phyloP scores from a whole-genome alignment of 2,113 vertebrate species.

The Bambusicola thoracicus region DNA sequence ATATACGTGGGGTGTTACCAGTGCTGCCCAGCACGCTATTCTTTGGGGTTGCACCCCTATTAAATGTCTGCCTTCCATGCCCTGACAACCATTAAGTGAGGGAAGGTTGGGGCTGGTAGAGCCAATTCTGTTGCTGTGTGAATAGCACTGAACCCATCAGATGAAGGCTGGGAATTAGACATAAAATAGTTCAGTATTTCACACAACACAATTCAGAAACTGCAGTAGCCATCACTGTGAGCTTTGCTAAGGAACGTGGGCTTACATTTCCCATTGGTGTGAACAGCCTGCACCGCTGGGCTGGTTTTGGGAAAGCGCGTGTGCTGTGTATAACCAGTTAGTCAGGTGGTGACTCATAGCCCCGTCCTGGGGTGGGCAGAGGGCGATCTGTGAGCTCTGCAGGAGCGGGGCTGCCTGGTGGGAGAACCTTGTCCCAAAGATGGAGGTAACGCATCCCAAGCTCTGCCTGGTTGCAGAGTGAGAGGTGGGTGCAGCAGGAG shows the following conservation, averaged over 20 bases:
- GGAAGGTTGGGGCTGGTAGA: background rate
- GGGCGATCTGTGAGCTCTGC: background rate
- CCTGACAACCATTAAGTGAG: background rate
- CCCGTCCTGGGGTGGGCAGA: background rate
- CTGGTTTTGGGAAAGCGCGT: background rate
- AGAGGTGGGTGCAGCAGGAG: background rate
- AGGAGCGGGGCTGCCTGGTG: background rate
- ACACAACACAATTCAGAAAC: background rate
- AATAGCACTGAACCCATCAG: background rate
- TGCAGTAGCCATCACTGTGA: background rate
- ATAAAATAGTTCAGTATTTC: background rate
- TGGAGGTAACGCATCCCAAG: background rate
- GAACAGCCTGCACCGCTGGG: fast-evolving
- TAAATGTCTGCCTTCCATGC: background rate
- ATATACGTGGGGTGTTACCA: background rate
- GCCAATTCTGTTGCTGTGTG: background rate
- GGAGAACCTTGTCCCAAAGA: background rate
- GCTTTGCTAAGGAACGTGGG: background rate
- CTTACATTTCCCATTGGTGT: background rate
- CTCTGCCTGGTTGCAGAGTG: background rate
- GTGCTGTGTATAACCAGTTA: background rate
- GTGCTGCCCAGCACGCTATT: background rate
- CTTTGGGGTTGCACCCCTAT: background rate
- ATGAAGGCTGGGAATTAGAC: background rate
- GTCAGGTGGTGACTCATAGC: background rate